Evolutionary conservation across 2,888 invertebrate genomes (phyloP).

Genomic region (Lochmaea crataegi): DNA sequence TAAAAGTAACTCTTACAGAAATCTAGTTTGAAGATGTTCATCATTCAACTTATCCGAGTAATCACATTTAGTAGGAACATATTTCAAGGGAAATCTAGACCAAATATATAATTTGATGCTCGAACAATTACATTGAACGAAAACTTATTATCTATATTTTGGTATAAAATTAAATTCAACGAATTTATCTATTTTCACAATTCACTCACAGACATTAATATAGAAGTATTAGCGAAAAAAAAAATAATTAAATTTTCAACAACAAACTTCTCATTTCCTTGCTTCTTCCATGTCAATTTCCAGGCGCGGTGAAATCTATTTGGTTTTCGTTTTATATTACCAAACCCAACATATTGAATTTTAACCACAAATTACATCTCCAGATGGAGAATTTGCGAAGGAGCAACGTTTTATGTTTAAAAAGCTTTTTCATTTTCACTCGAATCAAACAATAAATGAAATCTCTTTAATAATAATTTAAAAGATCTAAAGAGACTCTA

Average conservation of each 20-base stretch:
- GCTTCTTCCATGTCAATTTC: conserved; percentile 30
- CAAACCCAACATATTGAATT: conserved; percentile 31
- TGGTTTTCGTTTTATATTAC: conserved; percentile 20
- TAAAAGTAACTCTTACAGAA: too few relatives aligned
- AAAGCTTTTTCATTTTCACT: background rate
- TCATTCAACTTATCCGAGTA: too few relatives aligned
- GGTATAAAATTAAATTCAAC: background rate
- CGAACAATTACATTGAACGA: too few relatives aligned
- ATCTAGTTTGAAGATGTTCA: too few relatives aligned
- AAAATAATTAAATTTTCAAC: conserved; percentile 8
- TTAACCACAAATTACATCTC: conserved; percentile 26
- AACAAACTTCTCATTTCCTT: conserved; percentile 33
- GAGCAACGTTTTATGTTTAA: conserved; percentile 1
- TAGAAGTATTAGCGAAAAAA: background rate
- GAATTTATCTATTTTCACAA: background rate
- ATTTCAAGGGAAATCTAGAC: too few relatives aligned
- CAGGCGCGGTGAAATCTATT: conserved; percentile 21
- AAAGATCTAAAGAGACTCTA: too few relatives aligned
- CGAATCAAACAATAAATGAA: too few relatives aligned
- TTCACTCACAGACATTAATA: background rate
- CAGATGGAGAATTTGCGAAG: background rate
- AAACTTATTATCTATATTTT: too few relatives aligned
- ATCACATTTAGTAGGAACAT: too few relatives aligned
- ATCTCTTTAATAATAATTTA: too few relatives aligned
- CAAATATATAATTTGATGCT: too few relatives aligned